Evolutionary conservation across 2,888 invertebrate species (phyloP), one percentile per base, ranked within the genome.

Genomic region (Muschampia plurimacula): DNA sequence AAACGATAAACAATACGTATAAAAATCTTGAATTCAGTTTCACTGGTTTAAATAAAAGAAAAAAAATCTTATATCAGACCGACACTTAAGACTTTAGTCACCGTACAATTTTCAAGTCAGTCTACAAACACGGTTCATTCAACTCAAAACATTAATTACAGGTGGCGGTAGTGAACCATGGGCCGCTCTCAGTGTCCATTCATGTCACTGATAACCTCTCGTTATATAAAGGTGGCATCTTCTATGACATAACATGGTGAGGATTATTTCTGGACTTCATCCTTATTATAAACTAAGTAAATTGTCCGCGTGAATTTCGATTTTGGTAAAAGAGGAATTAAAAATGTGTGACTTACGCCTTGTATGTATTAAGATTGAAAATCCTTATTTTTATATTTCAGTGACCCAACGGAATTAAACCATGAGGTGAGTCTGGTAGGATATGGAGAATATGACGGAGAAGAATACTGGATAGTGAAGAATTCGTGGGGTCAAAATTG

Each of bases 401-500:
- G 97, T 82, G 95, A 94, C 46, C 91, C 95, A 41, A 95, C 96
- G 63, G 86, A 94, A 3, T 86, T 98, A 68, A 97, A 98, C 90
- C 99, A 99, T 86, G 97, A 98, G 57, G 98, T 99, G 0, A 90
- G 98, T 69, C 96, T 98, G 67, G 98, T 99, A 2, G 99, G 98
- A 0, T 99, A 97, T 86, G 99, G 99, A 12, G 95, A 94, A 22
- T 91, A 97, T 63, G 95, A 97, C 78, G 97, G 97, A 4, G 95
- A 98, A 79, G 95, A 96, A n/a, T 99, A 97, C 90, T 99, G 99
- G 99, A 95, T 99, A 72, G 92, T 99, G 10, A 99, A 98, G 92
- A 99, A 99, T 91, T 98, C 98, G 0, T 99, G 98, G 98, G 98
- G 98, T 0, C 97, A 97, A 39, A 96, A 97, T 79, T 99, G 98